Conservation (phyloP, 2,797 vertebrate species). For the Loriculus beryllinus region DNA sequence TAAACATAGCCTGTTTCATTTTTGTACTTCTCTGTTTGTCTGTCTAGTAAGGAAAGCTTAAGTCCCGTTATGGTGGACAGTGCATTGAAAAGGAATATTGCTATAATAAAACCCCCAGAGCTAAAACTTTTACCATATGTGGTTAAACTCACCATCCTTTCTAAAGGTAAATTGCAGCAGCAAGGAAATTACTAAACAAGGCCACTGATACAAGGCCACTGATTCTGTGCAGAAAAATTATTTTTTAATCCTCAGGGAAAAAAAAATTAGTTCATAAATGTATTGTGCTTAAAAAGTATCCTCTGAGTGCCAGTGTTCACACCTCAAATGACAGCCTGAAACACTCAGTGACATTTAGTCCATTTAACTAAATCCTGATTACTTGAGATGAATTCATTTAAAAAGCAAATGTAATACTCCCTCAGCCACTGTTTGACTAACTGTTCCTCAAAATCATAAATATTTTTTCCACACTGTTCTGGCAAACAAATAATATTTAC, state of each 20-base stretch:
- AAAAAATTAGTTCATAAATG: conserved; percentile 48
- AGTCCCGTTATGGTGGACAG: conserved; percentile 45
- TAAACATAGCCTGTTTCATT: conserved; percentile 70
- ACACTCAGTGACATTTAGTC: conserved; percentile 5
- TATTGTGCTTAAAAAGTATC: conserved; percentile 43
- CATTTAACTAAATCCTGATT: conserved; percentile 55
- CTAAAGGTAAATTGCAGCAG: conserved; percentile 45
- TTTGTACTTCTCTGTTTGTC: conserved; percentile 60
- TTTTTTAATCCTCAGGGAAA: conserved; percentile 38
- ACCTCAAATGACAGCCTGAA: conserved; percentile 34
- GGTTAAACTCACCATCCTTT: conserved; percentile 16
- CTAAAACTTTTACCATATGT: conserved; percentile 42
- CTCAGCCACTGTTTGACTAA: conserved; percentile 39
- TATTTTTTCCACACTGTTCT: conserved; percentile 52
- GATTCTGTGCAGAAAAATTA: conserved; percentile 30
- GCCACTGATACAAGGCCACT: conserved; percentile 34
- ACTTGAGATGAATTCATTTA: conserved; percentile 39
- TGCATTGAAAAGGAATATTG: conserved; percentile 34
- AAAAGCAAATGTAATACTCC: conserved; percentile 60
- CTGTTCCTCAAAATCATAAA: conserved; percentile 40
- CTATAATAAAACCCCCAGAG: conserved; percentile 6
- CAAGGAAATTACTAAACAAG: conserved; percentile 42
- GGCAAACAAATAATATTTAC: conserved; percentile 52
- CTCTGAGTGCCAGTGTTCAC: conserved; percentile 27
- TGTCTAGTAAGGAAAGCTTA: conserved; percentile 53